phyloP scores from a whole-genome alignment of 2,888 invertebrate genomes.

The Acleris holmiana region DNA sequence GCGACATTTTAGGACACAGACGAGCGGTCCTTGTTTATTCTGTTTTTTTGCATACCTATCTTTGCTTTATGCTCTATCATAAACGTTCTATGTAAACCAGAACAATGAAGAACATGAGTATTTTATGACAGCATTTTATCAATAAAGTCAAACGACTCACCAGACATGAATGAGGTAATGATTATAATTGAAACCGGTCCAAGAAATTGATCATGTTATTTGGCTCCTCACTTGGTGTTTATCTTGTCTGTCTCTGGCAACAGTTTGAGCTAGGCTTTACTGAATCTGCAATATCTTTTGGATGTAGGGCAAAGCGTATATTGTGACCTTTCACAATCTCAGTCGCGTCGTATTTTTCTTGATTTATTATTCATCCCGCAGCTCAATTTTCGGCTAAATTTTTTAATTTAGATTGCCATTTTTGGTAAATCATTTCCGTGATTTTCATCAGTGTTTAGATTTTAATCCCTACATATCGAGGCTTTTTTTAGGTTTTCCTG shows the following conservation, averaged over 20 bases:
- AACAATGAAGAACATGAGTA: neutral
- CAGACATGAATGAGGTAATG: slow-evolving; percentile 29
- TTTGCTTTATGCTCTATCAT: neutral
- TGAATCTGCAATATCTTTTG: slow-evolving; percentile 14
- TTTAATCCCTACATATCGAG: too few species aligned
- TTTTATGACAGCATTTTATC: neutral
- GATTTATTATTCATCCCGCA: neutral
- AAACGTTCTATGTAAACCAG: neutral
- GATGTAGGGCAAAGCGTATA: slow-evolving; percentile 21
- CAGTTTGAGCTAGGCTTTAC: slow-evolving; percentile 8
- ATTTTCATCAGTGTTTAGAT: too few species aligned
- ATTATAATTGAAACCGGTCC: slow-evolving; percentile 24
- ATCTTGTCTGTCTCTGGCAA: slow-evolving; percentile 3
- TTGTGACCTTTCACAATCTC: neutral
- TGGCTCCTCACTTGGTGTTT: slow-evolving; percentile 8
- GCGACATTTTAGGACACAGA: neutral
- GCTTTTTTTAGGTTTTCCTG: too few species aligned
- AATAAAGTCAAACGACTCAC: slow-evolving; percentile 13
- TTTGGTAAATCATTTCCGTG: too few species aligned
- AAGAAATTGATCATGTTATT: slow-evolving; percentile 21
- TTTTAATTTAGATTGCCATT: too few species aligned
- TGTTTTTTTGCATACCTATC: too few species aligned
- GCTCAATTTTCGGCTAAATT: too few species aligned
- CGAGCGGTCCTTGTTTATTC: too few species aligned
- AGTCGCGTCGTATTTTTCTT: neutral